A percentile compares a stretch with the other conserved stretches of the same genome.
These are phyloP conservation scores for Centruroides vittatus DNA, from an alignment of 1,140 invertebrate genomes.

Conservation along the genomic window DNA sequence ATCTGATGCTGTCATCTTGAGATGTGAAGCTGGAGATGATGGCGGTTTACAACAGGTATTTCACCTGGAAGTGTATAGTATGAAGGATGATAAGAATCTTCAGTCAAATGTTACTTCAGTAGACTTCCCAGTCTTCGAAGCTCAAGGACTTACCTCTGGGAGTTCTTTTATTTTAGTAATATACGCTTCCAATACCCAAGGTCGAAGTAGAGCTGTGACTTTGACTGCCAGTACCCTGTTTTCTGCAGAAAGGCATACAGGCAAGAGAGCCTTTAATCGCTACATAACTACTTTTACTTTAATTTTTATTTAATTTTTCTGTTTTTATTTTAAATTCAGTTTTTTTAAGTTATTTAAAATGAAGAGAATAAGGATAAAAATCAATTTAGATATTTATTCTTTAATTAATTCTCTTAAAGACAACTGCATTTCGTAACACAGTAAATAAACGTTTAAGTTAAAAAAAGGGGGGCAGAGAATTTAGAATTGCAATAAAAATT, in stretches of 20 bases:
- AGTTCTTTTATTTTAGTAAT: constrained; percentile 60
- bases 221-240: constrained; percentile 73
- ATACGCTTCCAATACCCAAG: constrained; percentile 74
- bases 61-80: constrained; percentile 57
- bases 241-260: constrained; percentile 70
- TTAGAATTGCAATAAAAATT: too few relatives aligned
- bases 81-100: constrained; percentile 10
- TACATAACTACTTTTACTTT: too few relatives aligned
- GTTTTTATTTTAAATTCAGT: too few relatives aligned
- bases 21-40: constrained; percentile 47
- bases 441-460: too few relatives aligned
- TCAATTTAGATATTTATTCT: too few relatives aligned
- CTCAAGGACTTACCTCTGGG: constrained; percentile 51
- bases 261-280: constrained; percentile 35
- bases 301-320: too few relatives aligned
- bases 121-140: constrained; percentile 20
- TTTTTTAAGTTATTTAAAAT: too few relatives aligned
- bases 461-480: too few relatives aligned
- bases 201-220: constrained; percentile 58
- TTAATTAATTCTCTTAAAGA: too few relatives aligned
- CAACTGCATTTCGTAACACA: too few relatives aligned
- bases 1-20: background rate
- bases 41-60: constrained; percentile 68
- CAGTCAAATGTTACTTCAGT: constrained; percentile 13
- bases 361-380: too few relatives aligned